phyloP scores from a whole-genome alignment of 2,113 vertebrate species.

The Indri indri region DNA sequence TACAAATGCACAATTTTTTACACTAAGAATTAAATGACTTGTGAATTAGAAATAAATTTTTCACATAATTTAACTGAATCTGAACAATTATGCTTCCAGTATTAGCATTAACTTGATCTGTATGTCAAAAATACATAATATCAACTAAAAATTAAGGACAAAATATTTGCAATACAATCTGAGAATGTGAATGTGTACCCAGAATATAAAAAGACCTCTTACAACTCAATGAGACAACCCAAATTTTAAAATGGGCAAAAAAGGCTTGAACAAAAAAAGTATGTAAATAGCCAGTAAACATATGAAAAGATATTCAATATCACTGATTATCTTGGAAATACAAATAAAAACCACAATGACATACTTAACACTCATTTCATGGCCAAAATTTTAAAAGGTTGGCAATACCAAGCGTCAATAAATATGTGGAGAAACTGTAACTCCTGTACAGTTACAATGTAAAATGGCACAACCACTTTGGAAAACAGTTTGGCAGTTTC shows the following conservation, averaged over 20 bases:
- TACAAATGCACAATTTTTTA: background rate
- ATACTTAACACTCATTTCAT: background rate
- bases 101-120: background rate
- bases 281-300: background rate
- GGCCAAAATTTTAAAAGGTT: background rate
- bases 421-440: background rate
- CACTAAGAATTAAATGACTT: background rate
- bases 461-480: background rate
- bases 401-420: background rate
- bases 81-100: background rate
- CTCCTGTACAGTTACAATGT: background rate
- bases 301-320: background rate
- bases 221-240: background rate
- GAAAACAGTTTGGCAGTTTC: background rate
- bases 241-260: background rate
- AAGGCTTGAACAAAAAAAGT: background rate
- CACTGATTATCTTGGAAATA: background rate
- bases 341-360: background rate
- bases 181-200: background rate
- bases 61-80: background rate
- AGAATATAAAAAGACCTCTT: background rate
- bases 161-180: background rate
- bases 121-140: constrained; percentile 8
- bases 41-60: background rate
- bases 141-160: background rate